Evolutionary conservation across 1,140 invertebrate genomes (phyloP).

Genomic region (Drosophila sp.): DNA sequence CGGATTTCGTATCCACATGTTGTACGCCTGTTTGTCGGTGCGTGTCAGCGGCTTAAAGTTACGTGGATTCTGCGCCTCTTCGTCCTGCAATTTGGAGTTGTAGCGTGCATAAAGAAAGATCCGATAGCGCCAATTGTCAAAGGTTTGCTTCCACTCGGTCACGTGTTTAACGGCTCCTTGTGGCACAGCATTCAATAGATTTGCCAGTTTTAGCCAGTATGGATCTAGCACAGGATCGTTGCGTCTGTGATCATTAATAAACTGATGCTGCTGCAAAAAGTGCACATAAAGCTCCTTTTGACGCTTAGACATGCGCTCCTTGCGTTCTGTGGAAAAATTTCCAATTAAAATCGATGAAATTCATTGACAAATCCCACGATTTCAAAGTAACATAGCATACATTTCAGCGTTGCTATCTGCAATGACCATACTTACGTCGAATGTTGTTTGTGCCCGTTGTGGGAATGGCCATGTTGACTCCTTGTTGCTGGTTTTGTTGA

Average conservation of each 20-base stretch:
- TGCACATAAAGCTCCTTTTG: conserved; percentile 81
- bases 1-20: conserved; percentile 80
- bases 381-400: conserved; percentile 6
- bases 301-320: conserved; percentile 81
- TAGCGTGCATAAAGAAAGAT: conserved; percentile 80
- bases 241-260: conserved; percentile 76
- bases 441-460: conserved; percentile 66
- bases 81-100: conserved; percentile 79
- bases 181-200: conserved; percentile 75
- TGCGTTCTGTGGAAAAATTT: conserved; percentile 60
- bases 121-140: conserved; percentile 82
- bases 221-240: conserved; percentile 78
- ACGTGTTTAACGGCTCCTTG: conserved; percentile 80
- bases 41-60: conserved; percentile 79
- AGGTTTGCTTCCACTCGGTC: conserved; percentile 82
- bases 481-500: conserved; percentile 62
- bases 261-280: conserved; percentile 78
- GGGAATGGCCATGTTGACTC: conserved; percentile 61
- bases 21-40: conserved; percentile 81
- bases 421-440: conserved; percentile 54
- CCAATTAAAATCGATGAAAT: neutral
- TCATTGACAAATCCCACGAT: too few species aligned
- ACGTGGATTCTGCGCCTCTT: conserved; percentile 77
- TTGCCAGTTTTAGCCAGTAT: conserved; percentile 78
- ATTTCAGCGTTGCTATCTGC: neutral